Conservation (phyloP, 2,888 invertebrate species). For the Temnothorax rugatulus region DNA sequence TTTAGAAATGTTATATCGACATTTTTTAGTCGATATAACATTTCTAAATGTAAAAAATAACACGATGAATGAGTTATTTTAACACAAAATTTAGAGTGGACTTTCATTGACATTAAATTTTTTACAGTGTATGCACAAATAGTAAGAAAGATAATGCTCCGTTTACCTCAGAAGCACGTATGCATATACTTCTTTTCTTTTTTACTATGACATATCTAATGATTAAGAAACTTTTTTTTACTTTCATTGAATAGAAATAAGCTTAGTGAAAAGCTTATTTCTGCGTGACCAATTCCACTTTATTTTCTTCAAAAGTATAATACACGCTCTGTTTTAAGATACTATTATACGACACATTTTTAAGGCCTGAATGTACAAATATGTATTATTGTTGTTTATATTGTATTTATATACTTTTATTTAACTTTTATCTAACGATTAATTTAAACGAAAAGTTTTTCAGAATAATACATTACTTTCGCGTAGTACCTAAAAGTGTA, state of each 20-base stretch:
- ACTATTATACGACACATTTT: not conserved
- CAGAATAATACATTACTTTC: not conserved
- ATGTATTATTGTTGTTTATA: not conserved
- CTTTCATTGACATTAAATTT: too few relatives aligned
- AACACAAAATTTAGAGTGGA: too few relatives aligned
- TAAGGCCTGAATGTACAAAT: not conserved
- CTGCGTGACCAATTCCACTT: not conserved
- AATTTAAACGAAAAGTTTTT: not conserved
- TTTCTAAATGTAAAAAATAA: too few relatives aligned
- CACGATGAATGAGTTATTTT: too few relatives aligned
- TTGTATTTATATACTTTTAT: not conserved
- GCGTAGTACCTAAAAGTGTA: too few relatives aligned
- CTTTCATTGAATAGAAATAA: not conserved
- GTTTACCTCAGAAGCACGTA: constrained; percentile 14
- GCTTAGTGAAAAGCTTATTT: not conserved
- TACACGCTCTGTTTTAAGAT: not conserved
- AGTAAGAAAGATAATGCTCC: constrained; percentile 18
- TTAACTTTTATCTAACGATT: not conserved
- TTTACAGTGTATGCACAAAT: too few relatives aligned
- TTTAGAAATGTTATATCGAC: too few relatives aligned
- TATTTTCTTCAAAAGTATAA: not conserved
- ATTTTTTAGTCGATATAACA: too few relatives aligned
- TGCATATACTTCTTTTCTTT: not conserved
- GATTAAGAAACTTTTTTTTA: not conserved
- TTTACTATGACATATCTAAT: not conserved